Conservation (phyloP, 2,797 vertebrate genomes). For the Pantherophis vulpinus region DNA sequence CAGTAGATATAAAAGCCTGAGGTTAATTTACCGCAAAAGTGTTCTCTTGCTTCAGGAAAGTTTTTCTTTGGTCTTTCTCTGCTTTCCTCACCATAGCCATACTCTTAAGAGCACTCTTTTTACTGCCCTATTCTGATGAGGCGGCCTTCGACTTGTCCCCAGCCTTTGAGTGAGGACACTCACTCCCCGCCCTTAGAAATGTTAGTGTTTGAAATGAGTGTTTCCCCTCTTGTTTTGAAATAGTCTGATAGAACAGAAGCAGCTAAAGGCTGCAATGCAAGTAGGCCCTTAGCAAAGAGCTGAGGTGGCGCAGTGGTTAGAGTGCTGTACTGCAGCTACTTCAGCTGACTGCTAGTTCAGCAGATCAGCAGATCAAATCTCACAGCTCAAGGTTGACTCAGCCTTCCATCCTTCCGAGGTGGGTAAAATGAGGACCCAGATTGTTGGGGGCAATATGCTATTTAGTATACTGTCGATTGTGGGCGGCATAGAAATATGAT, state of each 20-base stretch:
- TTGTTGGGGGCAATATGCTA: no score
- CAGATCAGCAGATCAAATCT: no score
- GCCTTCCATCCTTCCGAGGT: no score
- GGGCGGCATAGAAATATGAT: no score
- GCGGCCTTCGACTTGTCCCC: neutral
- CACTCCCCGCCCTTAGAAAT: neutral
- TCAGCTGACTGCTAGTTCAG: no score
- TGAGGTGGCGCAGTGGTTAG: no score
- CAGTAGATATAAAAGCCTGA: neutral
- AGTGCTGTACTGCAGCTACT: no score
- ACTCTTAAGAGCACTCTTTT: neutral
- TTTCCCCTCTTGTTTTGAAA: neutral
- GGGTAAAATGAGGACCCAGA: no score
- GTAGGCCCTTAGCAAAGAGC: no score
- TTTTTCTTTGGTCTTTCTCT: neutral
- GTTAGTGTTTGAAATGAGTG: neutral
- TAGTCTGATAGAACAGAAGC: neutral
- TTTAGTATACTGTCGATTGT: no score
- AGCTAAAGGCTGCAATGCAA: neutral
- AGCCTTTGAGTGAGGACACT: neutral
- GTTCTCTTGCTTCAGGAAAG: neutral
- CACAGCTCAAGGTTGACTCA: no score
- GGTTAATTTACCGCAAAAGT: neutral
- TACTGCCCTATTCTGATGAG: neutral
- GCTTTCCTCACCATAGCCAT: neutral